Evolutionary conservation across 2,797 vertebrate species (phyloP).

Genomic region (Scleropages formosus): DNA sequence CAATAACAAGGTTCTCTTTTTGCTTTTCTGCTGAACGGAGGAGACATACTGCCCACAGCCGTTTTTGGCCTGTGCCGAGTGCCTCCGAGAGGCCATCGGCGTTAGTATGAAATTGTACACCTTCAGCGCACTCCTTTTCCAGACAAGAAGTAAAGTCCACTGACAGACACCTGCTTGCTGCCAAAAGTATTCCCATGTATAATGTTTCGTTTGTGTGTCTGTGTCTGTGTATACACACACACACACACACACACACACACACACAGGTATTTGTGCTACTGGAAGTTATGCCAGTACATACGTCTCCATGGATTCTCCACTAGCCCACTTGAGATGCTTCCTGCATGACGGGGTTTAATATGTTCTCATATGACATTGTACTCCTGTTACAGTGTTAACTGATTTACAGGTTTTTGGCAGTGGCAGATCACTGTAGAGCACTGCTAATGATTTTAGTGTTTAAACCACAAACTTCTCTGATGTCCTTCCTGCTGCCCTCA

Average conservation of each 20-base stretch:
- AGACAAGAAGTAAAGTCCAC: constrained; percentile 39
- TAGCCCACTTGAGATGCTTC: not conserved
- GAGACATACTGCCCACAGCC: constrained; percentile 41
- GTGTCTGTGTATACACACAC: constrained; percentile 9
- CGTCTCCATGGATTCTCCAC: not conserved
- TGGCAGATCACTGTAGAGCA: constrained; percentile 37
- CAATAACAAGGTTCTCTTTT: constrained; percentile 53
- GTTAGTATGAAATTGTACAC: constrained; percentile 38
- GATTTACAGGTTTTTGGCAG: constrained; percentile 37
- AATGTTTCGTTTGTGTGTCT: not conserved
- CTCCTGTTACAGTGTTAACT: constrained; percentile 21
- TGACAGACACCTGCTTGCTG: not conserved
- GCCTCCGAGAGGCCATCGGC: constrained; percentile 33
- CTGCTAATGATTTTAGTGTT: constrained; percentile 48
- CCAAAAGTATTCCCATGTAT: constrained; percentile 16
- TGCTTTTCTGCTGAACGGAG: constrained; percentile 45
- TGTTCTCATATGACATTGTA: not conserved
- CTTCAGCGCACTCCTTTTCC: constrained; percentile 26
- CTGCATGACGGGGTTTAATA: not conserved
- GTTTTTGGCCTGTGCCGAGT: constrained; percentile 35
- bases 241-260: constrained; percentile 11
- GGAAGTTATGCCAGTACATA: not conserved
- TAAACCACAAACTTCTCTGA: constrained; percentile 44
- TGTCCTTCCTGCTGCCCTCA: constrained; percentile 35
- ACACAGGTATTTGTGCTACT: not conserved